Evolutionary conservation across 2,888 invertebrate genomes (phyloP), one percentile per base, ranked within the genome.

Genomic region (Yponomeuta cagnagella): DNA sequence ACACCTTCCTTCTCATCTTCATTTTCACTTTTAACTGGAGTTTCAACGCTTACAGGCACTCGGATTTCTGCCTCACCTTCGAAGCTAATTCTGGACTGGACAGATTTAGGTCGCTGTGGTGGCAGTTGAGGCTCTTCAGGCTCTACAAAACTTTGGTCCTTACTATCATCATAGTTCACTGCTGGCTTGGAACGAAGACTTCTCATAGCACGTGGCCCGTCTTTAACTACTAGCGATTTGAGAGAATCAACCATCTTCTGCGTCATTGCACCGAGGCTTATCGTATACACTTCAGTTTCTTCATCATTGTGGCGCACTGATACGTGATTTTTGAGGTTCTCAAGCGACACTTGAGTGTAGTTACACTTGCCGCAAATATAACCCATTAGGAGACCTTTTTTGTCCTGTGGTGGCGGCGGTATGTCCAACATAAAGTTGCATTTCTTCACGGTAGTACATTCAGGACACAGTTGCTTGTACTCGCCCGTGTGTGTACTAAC

Each of bases 401-500:
- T 73, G 71, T 87, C 82, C 77, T 85, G 85, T 0, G 90, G 91
- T 8, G 89, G 88, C 8, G 89, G 82, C 10, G 92, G 92, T 71
- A 91, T 88, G 73, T 90, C 87, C 67, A 89, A 78, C 74, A 81
- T 81, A 70, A 84, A 85, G 1, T 85, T 77, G 79, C 90, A 80
- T 75, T 78, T 76, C 74, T 83, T 79, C 73, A 83, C 77, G 71
- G 83, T 80, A 2, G 83, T 76, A 75, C 97, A 97, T 68, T 88
- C 85, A 0, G 93, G 92, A 81, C 97, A 97, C 33, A 88, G 82
- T 73, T 94, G 94, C 71, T 95, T 92, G 76, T 94, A 96, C 84
- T 97, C 97, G 0, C 97, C 97, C 0, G 97, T 97, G 73, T 97
- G 97, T 68, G 87, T 93, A 33, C 94, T 89, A 1, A 90, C 94